phyloP scores from a whole-genome alignment of 1,140 invertebrate genomes.

The Diorhabda carinulata region DNA sequence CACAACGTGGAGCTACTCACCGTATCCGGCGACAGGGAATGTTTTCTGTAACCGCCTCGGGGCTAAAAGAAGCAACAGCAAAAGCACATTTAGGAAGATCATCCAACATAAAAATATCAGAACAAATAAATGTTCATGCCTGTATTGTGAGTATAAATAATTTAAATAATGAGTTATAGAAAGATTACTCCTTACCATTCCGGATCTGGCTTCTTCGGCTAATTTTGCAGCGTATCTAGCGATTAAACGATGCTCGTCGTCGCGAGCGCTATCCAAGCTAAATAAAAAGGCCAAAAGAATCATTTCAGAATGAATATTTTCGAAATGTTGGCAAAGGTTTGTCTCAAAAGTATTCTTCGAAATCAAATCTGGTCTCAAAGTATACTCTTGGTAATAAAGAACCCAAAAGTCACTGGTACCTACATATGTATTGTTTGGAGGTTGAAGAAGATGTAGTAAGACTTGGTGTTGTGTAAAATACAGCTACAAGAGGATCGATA shows the following conservation, averaged over 20 bases:
- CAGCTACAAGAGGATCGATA: no score
- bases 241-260: conserved; percentile 95
- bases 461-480: no score
- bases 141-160: background rate
- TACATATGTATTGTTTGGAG: no score
- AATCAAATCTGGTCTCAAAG: no score
- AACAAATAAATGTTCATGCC: background rate
- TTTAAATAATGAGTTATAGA: background rate
- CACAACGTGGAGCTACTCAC: conserved; percentile 43
- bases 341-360: no score
- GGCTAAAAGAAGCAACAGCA: conserved; percentile 49
- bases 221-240: conserved; percentile 91
- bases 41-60: conserved; percentile 51
- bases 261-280: conserved; percentile 59
- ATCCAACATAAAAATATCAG: conserved; percentile 33
- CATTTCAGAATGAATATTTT: no score
- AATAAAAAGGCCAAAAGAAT: no score
- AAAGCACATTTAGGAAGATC: conserved; percentile 45
- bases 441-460: no score
- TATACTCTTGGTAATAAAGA: no score
- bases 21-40: conserved; percentile 55
- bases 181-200: conserved; percentile 60
- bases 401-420: no score
- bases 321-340: no score
- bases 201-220: conserved; percentile 80